Base-by-base conservation (phyloP, 2,888 invertebrate species). In the Lasioglossum figueresi region DNA sequence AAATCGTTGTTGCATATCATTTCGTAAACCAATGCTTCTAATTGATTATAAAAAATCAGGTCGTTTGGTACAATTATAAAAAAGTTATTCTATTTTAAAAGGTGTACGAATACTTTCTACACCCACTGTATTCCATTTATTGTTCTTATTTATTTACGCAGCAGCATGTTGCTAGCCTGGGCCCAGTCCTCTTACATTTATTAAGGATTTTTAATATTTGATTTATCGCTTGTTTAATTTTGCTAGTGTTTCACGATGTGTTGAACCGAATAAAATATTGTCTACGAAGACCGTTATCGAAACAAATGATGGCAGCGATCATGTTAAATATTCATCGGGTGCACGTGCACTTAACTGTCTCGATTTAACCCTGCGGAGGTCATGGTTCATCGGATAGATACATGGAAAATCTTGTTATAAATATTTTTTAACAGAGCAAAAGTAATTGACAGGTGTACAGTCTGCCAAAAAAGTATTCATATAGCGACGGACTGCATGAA, bases 251-350 rank as follows among this genome's bases (percentile, higher is more conserved):
- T 16, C 31, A 19, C 16, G 31, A 16, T 6, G 63, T 63, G 31
- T 63, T 31, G 63, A 31, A 6, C 31, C 31, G 31, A 31, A 3
- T 31, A 16, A 31, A 63, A 63, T 31, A 31, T 31, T 63, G 63
- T 6, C 63, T 63, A 63, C 31, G 31, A 31, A 16, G 63, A 63
- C 63, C 63, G 63, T 14, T 63, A n/a, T 63, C 34, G n/a, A 43
- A 16, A 37, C 63, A 63, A 48, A 73, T 48, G 43, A 73, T 43
- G 27, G 71, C n/a, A 63, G 63, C 63, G 63, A 63, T 71, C 63
- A 40, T n/a, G 71, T 66, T 66, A 66, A 66, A 66, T 66, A 66
- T 66, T 66, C 66, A 34, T 23, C 34, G 37, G 31, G 66, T 66
- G 37, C 66, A 66, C 66, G 66, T 66, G 66, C 66, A 66, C 66